phyloP scores from a whole-genome alignment of 2,113 vertebrate genomes.

The Ciconia stormi region DNA sequence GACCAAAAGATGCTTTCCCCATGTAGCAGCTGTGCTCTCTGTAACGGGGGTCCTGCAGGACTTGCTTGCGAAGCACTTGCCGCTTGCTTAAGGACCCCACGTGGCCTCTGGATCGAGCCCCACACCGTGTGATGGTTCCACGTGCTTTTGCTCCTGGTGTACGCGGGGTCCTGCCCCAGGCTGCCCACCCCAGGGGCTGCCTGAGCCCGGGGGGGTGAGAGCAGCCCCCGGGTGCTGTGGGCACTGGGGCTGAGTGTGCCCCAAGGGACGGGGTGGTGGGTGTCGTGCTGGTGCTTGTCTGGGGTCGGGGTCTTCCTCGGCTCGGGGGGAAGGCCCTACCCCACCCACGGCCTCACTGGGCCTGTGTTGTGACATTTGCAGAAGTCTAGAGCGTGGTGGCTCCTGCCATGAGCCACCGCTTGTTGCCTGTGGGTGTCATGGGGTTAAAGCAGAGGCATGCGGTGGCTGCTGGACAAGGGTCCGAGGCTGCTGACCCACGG shows the following conservation, averaged over 20 bases:
- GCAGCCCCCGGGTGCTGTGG: background rate
- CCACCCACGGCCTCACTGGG: background rate
- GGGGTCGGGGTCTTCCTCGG: background rate
- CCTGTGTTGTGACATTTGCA: background rate
- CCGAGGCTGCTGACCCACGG: background rate
- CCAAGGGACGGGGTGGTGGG: background rate
- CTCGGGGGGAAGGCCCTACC: background rate
- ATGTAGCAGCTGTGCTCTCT: background rate
- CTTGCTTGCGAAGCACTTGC: rapidly evolving
- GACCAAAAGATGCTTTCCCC: background rate
- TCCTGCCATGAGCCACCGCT: background rate
- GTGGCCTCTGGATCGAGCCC: background rate
- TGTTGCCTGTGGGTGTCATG: rapidly evolving
- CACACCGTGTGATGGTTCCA: rapidly evolving
- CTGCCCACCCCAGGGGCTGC: background rate
- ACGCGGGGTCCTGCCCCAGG: rapidly evolving
- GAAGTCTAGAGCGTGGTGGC: background rate
- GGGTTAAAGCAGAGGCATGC: background rate
- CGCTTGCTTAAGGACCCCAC: background rate
- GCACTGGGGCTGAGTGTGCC: rapidly evolving
- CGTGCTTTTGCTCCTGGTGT: background rate
- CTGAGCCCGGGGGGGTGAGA: background rate
- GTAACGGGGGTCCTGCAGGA: rapidly evolving
- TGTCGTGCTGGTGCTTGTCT: background rate
- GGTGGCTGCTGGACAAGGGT: background rate